These are phyloP conservation scores for Zingel zingel DNA, from an alignment of 2,113 vertebrate genomes.

Conservation along the genomic window DNA sequence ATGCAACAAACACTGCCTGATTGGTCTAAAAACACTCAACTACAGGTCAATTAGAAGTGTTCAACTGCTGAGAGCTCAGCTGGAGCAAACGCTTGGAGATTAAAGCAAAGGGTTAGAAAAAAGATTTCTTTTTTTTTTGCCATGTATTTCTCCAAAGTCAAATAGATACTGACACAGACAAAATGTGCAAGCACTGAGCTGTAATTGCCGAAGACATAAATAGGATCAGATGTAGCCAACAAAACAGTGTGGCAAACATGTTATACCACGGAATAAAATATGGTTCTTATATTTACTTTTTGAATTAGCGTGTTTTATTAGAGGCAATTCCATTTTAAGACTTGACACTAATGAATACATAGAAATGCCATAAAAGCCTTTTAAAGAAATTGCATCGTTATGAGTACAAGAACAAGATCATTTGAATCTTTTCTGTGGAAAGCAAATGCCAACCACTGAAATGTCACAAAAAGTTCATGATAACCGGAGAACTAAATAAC, in stretches of 20 bases:
- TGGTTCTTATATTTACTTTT: slow-evolving; percentile 4
- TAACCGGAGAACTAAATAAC: slow-evolving; percentile 29
- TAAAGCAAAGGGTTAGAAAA: slow-evolving; percentile 47
- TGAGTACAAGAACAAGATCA: slow-evolving; percentile 28
- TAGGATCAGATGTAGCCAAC: slow-evolving; percentile 41
- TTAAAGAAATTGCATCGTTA: slow-evolving; percentile 42
- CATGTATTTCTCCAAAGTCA: slow-evolving; percentile 47
- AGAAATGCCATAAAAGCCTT: slow-evolving; percentile 45
- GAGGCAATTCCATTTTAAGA: slow-evolving; percentile 14
- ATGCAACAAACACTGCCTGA: slow-evolving; percentile 50
- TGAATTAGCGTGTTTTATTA: slow-evolving; percentile 21
- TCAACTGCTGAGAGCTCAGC: slow-evolving; percentile 59
- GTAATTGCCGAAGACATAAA: slow-evolving; percentile 56
- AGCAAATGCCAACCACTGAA: slow-evolving; percentile 49
- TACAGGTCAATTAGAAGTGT: slow-evolving; percentile 69
- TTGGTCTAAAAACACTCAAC: slow-evolving; percentile 63
- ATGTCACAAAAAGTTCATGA: slow-evolving; percentile 53
- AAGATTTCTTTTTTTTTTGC: slow-evolving; percentile 23
- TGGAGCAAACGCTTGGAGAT: slow-evolving; percentile 59
- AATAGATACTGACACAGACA: slow-evolving; percentile 46
- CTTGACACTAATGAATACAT: slow-evolving; percentile 46
- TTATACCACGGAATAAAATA: slow-evolving; percentile 27
- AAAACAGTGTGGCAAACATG: slow-evolving; percentile 22
- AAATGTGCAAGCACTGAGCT: slow-evolving; percentile 34
- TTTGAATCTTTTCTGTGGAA: slow-evolving; percentile 38